Percentiles rank a stretch among this genome's conserved stretches.
Conservation (phyloP, 2,797 vertebrate species). For the Syngnathus acus region DNA sequence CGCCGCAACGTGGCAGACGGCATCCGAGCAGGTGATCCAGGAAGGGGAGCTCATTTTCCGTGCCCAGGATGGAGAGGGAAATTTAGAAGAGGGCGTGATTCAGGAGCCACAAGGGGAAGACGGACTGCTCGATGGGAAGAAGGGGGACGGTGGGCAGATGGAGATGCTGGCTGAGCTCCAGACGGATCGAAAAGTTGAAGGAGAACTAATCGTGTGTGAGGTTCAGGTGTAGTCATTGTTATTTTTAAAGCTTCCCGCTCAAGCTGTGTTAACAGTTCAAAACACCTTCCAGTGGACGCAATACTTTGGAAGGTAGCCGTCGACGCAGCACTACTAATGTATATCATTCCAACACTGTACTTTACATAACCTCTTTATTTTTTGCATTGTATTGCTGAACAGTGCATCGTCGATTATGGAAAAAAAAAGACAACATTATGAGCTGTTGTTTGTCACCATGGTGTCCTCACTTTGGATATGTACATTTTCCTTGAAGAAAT, state of each 20-base stretch:
- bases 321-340: no score
- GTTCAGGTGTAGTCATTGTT: not conserved
- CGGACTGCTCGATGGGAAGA: slow-evolving; percentile 41
- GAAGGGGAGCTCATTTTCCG: slow-evolving; percentile 81
- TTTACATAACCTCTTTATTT: not conserved
- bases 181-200: not conserved
- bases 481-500: slow-evolving; percentile 32
- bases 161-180: slow-evolving; percentile 1
- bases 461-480: slow-evolving; percentile 22
- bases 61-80: slow-evolving; percentile 63
- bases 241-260: not conserved
- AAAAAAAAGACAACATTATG: slow-evolving; percentile 3
- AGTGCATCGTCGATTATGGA: not conserved
- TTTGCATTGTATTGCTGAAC: not conserved
- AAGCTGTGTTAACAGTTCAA: not conserved
- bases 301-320: not conserved
- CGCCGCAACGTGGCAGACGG: slow-evolving; percentile 73
- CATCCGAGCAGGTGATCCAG: slow-evolving; percentile 82
- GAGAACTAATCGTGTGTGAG: slow-evolving; percentile 8
- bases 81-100: slow-evolving; percentile 23
- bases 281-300: not conserved
- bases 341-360: not conserved
- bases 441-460: slow-evolving; percentile 30
- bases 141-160: slow-evolving; percentile 19
- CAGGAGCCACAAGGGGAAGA: slow-evolving; percentile 42